A percentile compares a stretch with the other conserved stretches of the same genome.
phyloP scores from a whole-genome alignment of 2,797 vertebrate genomes.

The Tinamus major region DNA sequence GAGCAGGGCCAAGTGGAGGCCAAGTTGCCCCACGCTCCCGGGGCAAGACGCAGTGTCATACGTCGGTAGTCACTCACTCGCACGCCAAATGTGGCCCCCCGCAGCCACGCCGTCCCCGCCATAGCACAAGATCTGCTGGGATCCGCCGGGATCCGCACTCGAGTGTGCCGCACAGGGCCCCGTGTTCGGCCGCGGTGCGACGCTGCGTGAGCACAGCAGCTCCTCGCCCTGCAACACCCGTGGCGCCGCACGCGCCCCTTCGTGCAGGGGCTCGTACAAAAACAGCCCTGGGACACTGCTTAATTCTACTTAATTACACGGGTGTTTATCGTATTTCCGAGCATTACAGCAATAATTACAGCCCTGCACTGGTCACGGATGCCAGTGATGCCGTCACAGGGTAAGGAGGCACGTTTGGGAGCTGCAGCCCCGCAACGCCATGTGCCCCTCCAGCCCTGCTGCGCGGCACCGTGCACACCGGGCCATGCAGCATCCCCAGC shows the following conservation, averaged over 20 bases:
- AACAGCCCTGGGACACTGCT: background rate
- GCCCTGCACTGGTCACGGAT: background rate
- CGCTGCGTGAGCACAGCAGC: background rate
- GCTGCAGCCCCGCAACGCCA: background rate
- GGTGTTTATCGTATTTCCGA: background rate
- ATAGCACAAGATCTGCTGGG: too few species aligned
- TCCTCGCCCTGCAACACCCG: background rate
- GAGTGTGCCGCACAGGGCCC: too few species aligned
- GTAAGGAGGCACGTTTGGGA: background rate
- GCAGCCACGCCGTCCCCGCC: too few species aligned
- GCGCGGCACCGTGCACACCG: too few species aligned
- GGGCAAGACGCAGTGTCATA: too few species aligned
- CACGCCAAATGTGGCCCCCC: too few species aligned
- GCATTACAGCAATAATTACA: background rate
- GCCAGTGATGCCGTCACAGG: background rate
- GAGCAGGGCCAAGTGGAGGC: too few species aligned
- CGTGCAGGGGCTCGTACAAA: background rate
- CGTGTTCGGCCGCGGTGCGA: too few species aligned
- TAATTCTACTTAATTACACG: background rate
- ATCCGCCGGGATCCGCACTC: too few species aligned
- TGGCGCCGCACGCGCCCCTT: too few species aligned
- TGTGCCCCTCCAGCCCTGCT: background rate
- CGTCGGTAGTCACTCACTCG: too few species aligned
- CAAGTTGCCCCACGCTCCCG: too few species aligned
- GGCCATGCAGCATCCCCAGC: background rate